Percentiles rank a stretch among this genome's conserved stretches.
Evolutionary conservation across 1,140 invertebrate species (phyloP).

Genomic region (Formica exsecta): DNA sequence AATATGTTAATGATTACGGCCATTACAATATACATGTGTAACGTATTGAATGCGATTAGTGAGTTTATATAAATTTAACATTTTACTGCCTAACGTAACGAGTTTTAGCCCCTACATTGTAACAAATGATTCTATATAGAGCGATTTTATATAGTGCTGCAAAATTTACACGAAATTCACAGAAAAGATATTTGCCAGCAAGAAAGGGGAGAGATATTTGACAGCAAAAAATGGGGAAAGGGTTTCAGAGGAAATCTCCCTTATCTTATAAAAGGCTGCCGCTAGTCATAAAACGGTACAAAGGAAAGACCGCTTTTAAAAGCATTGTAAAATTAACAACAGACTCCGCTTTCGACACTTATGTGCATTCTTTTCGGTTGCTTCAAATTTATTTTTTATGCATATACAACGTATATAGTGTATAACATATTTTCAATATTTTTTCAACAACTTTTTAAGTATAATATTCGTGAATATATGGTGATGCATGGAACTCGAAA

Average conservation of each 20-base stretch:
- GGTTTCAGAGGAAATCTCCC: not conserved
- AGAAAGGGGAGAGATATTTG: not conserved
- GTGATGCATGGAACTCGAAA: not conserved
- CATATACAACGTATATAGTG: not conserved
- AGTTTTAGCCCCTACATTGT: not conserved
- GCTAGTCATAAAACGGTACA: not conserved
- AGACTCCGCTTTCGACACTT: not conserved
- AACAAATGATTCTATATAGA: conserved; percentile 17
- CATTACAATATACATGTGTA: conserved; percentile 41
- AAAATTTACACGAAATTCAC: conserved; percentile 18
- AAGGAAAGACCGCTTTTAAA: not conserved
- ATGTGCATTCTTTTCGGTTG: not conserved
- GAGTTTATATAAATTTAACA: conserved; percentile 33
- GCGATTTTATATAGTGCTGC: conserved; percentile 9
- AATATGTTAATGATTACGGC: conserved; percentile 25
- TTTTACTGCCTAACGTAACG: conserved; percentile 25
- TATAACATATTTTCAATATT: not conserved
- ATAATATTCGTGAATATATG: too few relatives aligned
- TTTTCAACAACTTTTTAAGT: not conserved
- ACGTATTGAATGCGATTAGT: conserved; percentile 11
- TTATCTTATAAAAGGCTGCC: conserved; percentile 7
- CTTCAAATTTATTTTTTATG: not conserved
- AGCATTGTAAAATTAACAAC: conserved; percentile 18
- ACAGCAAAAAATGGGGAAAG: not conserved
- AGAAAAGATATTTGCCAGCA: conserved; percentile 14